Base-by-base conservation (phyloP, 1,140 invertebrate species). In the Atta colombica region DNA sequence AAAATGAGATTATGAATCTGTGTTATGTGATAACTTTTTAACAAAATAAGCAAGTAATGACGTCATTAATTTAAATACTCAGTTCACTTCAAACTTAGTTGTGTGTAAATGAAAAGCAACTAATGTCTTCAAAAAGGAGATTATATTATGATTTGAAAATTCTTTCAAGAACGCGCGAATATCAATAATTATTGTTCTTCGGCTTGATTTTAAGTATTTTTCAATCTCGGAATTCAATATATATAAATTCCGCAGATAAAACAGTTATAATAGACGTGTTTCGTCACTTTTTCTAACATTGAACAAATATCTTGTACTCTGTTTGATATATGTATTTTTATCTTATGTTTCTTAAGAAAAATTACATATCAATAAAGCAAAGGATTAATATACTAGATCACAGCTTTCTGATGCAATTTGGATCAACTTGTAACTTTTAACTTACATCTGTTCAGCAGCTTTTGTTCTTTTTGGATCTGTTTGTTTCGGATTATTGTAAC, bases 391-490 rank as follows among this genome's bases (percentile, higher is more conserved):
- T 21, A 61, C 3, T 31, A 74, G 68, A 60, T 82, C 74, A 72
- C 39, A 60, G 14, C 25, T 51, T 45, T 75, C 39, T 31, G 12
- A 0, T 51, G n/a, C 21, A 69, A 5, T 12, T 51, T 35, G 21
- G 16, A 61, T 3, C 4, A 51, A 12, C 16, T 58, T 82, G 25
- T 35, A 82, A 25, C 25, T 35, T 82, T 61, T 49, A 82, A 60
- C 39, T 72, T 45, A 35, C 51, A n/a, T 71, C 18, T n/a, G n/a
- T 55, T 39, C 14, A 18, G 35, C 18, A 35, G n/a, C 1, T 31
- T 61, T 7, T 6, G 61, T 74, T 51, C 14, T 61, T 61, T 84
- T 63, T 75, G 58, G 18, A 49, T 82, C 71, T 63, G 63, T 75
- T 39, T 6, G 39, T 39, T 45, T 49, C 55, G 69, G 58, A 69